phyloP scores from a whole-genome alignment of 2,113 vertebrate species.

The Picathartes gymnocephalus region DNA sequence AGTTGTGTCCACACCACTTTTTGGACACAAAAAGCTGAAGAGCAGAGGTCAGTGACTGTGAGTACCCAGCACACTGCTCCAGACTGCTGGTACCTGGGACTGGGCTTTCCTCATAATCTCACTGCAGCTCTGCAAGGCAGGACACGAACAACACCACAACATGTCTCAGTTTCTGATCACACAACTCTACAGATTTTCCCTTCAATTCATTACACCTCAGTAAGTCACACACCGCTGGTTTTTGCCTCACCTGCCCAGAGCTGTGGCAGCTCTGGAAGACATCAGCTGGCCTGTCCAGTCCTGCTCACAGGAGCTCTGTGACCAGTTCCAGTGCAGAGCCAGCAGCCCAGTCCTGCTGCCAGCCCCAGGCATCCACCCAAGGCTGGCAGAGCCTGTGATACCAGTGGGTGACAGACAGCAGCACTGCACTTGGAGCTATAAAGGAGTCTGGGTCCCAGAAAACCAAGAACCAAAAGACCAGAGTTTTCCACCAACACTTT shows the following conservation, averaged over 20 bases:
- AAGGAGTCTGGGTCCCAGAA: neutral
- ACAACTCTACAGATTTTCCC: neutral
- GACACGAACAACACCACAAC: neutral
- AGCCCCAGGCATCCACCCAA: accelerated
- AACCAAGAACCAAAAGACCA: neutral
- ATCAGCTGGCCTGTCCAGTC: accelerated
- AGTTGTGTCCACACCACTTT: neutral
- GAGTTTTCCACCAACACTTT: neutral
- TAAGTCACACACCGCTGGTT: neutral
- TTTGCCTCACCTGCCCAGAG: neutral
- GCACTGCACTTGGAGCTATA: neutral
- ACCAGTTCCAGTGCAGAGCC: neutral
- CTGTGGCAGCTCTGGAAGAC: neutral
- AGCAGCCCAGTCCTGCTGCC: neutral
- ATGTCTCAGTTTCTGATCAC: accelerated
- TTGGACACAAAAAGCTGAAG: neutral
- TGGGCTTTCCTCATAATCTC: neutral
- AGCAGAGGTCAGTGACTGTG: neutral
- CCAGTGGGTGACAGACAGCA: neutral
- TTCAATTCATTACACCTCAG: neutral
- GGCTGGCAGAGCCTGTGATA: neutral
- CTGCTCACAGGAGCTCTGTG: neutral
- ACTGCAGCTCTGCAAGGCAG: neutral
- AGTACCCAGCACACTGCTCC: neutral
- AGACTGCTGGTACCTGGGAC: neutral